Conservation (phyloP, 2,113 vertebrate genomes). For the Leuciscus idus region DNA sequence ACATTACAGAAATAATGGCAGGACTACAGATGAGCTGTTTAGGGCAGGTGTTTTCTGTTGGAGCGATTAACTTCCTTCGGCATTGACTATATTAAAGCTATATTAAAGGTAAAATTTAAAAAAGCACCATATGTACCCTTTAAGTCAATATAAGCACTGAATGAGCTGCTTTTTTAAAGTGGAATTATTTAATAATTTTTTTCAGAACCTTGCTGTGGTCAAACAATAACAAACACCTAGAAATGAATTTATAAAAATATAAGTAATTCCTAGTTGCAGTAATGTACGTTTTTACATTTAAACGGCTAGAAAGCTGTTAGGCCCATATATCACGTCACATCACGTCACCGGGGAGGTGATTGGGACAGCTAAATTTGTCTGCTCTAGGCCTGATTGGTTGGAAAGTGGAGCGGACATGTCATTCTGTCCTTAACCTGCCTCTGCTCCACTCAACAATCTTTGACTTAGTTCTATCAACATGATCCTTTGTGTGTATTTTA, state of each 20-base stretch:
- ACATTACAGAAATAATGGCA: too few species aligned
- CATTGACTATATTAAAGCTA: too few species aligned
- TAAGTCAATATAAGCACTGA: neutral
- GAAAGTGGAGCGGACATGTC: conserved; percentile 53
- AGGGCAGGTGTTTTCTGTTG: too few species aligned
- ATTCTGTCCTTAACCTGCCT: conserved; percentile 47
- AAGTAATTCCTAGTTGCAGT: neutral
- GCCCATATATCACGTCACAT: neutral
- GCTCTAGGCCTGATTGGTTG: conserved; percentile 19
- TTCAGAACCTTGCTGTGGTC: neutral
- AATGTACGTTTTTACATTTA: neutral
- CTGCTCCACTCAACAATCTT: conserved; percentile 17
- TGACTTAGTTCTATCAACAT: conserved; percentile 54
- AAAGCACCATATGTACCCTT: too few species aligned
- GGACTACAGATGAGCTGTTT: too few species aligned
- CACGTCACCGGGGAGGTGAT: conserved; percentile 10
- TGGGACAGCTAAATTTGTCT: conserved; percentile 26
- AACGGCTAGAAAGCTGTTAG: neutral
- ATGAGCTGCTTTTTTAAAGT: neutral
- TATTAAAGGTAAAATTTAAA: too few species aligned
- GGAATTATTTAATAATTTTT: neutral
- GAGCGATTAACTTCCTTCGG: too few species aligned
- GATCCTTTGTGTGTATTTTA: conserved; percentile 49
- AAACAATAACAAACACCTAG: too few species aligned
- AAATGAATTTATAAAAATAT: neutral